Conservation (phyloP, 2,113 vertebrate genomes). For the Zosterops japonicus region DNA sequence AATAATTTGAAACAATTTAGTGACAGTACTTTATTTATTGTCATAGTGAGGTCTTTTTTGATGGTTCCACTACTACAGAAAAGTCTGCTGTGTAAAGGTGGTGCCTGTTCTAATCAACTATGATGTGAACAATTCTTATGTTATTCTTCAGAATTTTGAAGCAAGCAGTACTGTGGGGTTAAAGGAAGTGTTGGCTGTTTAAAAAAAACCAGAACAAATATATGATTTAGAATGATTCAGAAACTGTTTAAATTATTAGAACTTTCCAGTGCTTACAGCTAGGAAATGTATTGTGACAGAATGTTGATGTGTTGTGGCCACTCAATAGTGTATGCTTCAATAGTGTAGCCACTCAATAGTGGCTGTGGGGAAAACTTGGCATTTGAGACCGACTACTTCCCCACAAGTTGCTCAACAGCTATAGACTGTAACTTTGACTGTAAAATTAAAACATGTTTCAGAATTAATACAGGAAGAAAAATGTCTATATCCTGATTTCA, state of each 20-base stretch:
- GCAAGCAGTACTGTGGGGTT: not conserved
- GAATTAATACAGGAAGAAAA: not conserved
- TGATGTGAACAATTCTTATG: not conserved
- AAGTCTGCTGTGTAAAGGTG: not conserved
- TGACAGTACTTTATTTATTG: not conserved
- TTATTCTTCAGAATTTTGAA: not conserved
- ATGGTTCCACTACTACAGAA: not conserved
- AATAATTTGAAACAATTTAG: not conserved
- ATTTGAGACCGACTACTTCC: not conserved
- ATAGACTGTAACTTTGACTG: not conserved
- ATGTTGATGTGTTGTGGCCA: not conserved
- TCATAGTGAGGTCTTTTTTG: not conserved
- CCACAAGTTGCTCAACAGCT: rapidly evolving
- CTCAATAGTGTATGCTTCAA: too few species aligned
- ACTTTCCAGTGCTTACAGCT: not conserved
- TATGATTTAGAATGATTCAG: not conserved
- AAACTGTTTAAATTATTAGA: not conserved
- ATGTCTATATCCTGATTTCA: not conserved
- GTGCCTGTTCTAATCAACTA: not conserved
- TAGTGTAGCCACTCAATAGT: not conserved
- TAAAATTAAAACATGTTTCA: not conserved
- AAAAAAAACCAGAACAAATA: not conserved
- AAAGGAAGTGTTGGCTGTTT: not conserved
- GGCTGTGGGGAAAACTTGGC: not conserved
- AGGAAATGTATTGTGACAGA: not conserved